Evolutionary conservation across 2,113 vertebrate species (phyloP), one percentile per base, ranked within the genome.

Genomic region (Rhea americana): DNA sequence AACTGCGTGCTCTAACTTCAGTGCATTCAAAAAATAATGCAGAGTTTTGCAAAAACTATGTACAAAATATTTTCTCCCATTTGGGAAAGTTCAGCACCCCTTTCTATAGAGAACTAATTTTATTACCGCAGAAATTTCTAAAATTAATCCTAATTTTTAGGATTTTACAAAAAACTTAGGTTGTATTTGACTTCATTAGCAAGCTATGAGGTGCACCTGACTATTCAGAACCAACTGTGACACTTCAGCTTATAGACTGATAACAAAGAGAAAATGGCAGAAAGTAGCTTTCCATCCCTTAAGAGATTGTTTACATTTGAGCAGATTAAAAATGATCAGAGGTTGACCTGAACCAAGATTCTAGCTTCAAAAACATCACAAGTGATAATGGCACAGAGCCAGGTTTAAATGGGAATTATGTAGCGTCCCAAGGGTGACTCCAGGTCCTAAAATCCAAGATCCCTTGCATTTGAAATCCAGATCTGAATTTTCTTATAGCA

Each of bases 111-210:
- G 26, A 89, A 70, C 3, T 3, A 19, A 13, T 50, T 89, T 89
- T 87, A 47, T 41, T 63, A 82, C 25, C 41, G 85, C 45, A 67
- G 67, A 89, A 94, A 81, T 74, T 81, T 63, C n/a, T 82, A 77
- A 63, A 91, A 5, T 16, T 85, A 74, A 32, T 59, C 11, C 45
- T 58, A 19, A 32, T 78, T 85, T 35, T 80, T 59, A 82, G 9
- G 71, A 53, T 73, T 77, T 76, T 62, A 18, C 37, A 85, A 68
- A 88, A 67, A 51, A 78, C 22, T 85, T 35, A 32, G 11, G 4
- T 47, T 89, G 37, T 66, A 14, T 80, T 94, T 73, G 72, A 82
- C 43, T 53, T 87, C 82, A 74, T 93, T 89, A 93, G 22, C 47
- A 92, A 87, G 26, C 39, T 28, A 41, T 79, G 71, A 87, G 18